A percentile compares a stretch with the other conserved stretches of the same genome.
phyloP scores from a whole-genome alignment of 2,113 vertebrate species.

The Sula dactylatra region DNA sequence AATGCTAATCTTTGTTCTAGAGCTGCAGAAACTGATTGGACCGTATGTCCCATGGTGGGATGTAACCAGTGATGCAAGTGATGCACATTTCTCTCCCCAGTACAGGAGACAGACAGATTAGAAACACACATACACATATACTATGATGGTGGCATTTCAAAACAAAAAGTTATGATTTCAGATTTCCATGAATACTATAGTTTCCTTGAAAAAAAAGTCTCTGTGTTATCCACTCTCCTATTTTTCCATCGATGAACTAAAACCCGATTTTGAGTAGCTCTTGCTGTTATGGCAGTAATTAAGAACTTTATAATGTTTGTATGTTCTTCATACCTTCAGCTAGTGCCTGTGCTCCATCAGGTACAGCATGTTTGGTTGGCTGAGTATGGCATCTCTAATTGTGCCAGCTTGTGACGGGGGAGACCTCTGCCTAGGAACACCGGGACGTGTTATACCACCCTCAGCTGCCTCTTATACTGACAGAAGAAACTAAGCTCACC shows the following conservation, averaged over 20 bases:
- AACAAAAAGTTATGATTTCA: neutral
- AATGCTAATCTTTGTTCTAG: neutral
- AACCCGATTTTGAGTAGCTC: neutral
- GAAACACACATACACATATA: neutral
- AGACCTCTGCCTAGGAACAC: neutral
- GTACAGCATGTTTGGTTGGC: neutral
- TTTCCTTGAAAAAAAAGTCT: neutral
- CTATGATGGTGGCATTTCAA: neutral
- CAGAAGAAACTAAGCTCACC: neutral
- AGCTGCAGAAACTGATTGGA: neutral
- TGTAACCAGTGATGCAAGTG: neutral
- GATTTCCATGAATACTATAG: neutral
- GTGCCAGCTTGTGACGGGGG: neutral
- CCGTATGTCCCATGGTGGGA: neutral
- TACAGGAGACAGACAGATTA: neutral
- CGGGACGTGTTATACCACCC: neutral
- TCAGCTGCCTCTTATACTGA: neutral
- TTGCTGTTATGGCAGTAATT: neutral
- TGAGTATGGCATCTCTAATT: neutral
- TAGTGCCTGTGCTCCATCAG: neutral
- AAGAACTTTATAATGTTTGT: neutral
- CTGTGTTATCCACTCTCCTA: neutral
- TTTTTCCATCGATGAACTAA: neutral
- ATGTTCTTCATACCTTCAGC: neutral
- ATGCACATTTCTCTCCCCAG: neutral